phyloP scores from a whole-genome alignment of 2,113 vertebrate genomes.

The Papio anubis region DNA sequence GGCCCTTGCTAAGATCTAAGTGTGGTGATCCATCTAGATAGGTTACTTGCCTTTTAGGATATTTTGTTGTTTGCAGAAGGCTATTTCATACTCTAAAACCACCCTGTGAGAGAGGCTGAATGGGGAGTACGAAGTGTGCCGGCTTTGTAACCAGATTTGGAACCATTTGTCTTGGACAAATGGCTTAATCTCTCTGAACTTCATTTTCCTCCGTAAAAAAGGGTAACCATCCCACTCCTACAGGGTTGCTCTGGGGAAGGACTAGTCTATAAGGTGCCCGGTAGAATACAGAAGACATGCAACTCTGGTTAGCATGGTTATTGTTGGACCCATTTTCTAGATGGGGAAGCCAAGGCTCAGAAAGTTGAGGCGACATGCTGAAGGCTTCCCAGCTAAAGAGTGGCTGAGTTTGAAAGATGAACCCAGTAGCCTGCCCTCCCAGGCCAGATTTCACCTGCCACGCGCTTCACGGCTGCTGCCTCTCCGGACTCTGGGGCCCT shows the following conservation, averaged over 20 bases:
- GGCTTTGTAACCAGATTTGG: neutral
- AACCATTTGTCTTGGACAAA: neutral
- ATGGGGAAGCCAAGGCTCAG: neutral
- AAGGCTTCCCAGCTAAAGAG: neutral
- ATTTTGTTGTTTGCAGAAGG: neutral
- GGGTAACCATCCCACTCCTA: neutral
- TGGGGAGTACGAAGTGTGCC: neutral
- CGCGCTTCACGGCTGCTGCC: neutral
- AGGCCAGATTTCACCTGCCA: neutral
- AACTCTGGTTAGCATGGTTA: neutral
- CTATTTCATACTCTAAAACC: neutral
- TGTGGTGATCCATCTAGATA: neutral
- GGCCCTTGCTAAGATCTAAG: neutral
- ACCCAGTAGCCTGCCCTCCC: neutral
- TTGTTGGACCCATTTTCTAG: neutral
- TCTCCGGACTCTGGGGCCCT: neutral
- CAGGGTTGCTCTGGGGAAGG: neutral
- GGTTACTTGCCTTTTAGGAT: neutral
- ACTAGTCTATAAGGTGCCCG: fast-evolving
- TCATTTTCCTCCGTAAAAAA: neutral
- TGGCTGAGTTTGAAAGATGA: neutral
- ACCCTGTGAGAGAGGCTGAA: neutral
- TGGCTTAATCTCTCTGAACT: neutral
- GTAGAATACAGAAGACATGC: neutral
- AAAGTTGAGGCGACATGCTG: neutral